Conservation (phyloP, 2,797 vertebrate species). For the Eremophila alpestris region DNA sequence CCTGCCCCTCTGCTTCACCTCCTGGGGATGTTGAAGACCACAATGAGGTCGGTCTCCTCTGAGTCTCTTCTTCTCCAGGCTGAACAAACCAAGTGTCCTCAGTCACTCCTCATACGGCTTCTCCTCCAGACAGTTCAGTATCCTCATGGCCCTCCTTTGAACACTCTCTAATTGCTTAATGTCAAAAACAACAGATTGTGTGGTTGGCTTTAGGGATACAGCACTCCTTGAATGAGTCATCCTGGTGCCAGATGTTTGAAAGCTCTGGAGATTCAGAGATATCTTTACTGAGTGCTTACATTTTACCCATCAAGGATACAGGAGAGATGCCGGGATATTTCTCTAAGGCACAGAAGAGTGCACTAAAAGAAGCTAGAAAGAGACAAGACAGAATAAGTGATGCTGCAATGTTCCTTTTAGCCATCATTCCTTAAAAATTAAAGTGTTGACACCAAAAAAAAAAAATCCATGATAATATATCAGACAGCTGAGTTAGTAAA, state of each 20-base stretch:
- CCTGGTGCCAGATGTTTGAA: background rate
- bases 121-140: background rate
- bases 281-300: background rate
- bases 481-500: background rate
- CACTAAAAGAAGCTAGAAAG: background rate
- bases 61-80: too few relatives aligned
- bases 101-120: accelerated
- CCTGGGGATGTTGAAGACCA: background rate
- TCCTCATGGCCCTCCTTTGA: background rate
- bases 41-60: too few relatives aligned
- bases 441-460: background rate
- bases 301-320: background rate
- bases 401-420: background rate
- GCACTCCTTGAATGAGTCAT: background rate
- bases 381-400: background rate
- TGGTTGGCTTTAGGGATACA: background rate
- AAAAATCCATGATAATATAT: background rate
- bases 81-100: background rate
- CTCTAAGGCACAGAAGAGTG: background rate
- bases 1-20: background rate
- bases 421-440: background rate
- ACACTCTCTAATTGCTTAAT: background rate
- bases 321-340: background rate
- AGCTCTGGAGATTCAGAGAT: background rate
- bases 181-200: background rate